Evolutionary conservation across 2,797 vertebrate genomes (phyloP), one percentile per base, ranked within the genome.

Genomic region (Sebastes taczanowskii): DNA sequence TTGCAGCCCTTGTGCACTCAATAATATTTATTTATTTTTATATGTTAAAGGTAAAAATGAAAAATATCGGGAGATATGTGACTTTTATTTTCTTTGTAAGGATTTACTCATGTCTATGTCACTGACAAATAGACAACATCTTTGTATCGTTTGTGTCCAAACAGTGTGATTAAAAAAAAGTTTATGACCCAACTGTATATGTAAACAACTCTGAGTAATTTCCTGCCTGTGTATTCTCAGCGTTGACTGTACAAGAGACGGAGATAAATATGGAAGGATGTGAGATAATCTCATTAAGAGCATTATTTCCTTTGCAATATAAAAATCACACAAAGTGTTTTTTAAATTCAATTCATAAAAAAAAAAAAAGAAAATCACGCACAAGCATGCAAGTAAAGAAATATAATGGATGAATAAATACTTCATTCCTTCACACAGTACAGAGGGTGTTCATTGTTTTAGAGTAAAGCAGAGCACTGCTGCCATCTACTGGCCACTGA

Each of bases 401-500:
- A 67, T 34, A 4, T 38, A 59, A 52, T 4, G 3, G 76, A 71
- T 42, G n/a, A 49, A 81, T 55, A 59, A 18, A 71, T 1, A 20
- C 42, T 76, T 66, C 74, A 84, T 89, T 91, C 90, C 86, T 79
- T 85, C 62, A 84, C 86, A 79, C 23, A 32, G 18, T 30, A 1
- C 63, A 74, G 61, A 49, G 52, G 60, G 23, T 38, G 32, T 35
- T 77, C 8, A 16, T 32, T 60, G 56, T 60, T 67, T 42, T 35
- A 6, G 56, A 38, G 56, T 3, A 23, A 61, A 56, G 27, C 79
- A 86, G 90, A 88, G 76, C 85, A 70, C 90, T 94, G 94, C 92
- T 95, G 92, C 95, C 95, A 93, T 93, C 95, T 95, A 85, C 91
- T 94, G 95, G 92, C 30, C 4, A 4, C 1, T 1, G 63, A 64